Conservation (phyloP, 2,888 invertebrate genomes). For the Epistrophe eligans region DNA sequence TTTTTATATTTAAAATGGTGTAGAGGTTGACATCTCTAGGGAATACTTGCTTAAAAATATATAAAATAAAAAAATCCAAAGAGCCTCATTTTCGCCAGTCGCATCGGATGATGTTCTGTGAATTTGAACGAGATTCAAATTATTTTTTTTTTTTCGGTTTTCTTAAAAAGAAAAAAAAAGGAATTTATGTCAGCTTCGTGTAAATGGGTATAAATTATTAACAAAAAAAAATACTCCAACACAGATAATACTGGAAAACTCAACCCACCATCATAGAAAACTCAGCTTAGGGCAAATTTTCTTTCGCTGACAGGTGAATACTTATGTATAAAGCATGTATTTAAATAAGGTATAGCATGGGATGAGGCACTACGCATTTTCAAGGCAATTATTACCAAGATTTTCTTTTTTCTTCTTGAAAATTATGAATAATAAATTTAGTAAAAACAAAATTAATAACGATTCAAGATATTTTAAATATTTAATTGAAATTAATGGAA, state of each 20-base stretch:
- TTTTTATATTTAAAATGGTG: conserved; percentile 43
- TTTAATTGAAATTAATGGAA: conserved; percentile 63
- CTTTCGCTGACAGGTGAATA: conserved; percentile 59
- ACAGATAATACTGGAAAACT: background rate
- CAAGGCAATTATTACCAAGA: conserved; percentile 30
- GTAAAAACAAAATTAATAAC: conserved; percentile 21
- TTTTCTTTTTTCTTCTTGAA: conserved; percentile 22
- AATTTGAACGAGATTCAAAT: conserved; percentile 60
- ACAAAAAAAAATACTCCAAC: background rate
- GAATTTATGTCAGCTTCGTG: conserved; percentile 18
- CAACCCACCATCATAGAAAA: background rate
- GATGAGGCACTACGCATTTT: conserved; percentile 3
- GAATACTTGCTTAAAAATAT: conserved; percentile 17
- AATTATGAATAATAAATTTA: conserved; percentile 42
- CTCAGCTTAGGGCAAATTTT: conserved; percentile 35
- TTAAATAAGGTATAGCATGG: background rate
- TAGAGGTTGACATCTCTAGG: conserved; percentile 34
- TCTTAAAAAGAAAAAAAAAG: conserved; percentile 8
- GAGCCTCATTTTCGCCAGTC: conserved; percentile 16
- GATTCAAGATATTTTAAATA: conserved; percentile 35
- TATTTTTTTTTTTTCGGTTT: conserved; percentile 40
- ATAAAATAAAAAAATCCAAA: conserved; percentile 11
- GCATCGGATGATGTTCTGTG: conserved; percentile 32
- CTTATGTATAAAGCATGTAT: conserved; percentile 11
- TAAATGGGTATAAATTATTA: conserved; percentile 21